phyloP scores from a whole-genome alignment of 2,797 vertebrate species.

The Hybognathus amarus region DNA sequence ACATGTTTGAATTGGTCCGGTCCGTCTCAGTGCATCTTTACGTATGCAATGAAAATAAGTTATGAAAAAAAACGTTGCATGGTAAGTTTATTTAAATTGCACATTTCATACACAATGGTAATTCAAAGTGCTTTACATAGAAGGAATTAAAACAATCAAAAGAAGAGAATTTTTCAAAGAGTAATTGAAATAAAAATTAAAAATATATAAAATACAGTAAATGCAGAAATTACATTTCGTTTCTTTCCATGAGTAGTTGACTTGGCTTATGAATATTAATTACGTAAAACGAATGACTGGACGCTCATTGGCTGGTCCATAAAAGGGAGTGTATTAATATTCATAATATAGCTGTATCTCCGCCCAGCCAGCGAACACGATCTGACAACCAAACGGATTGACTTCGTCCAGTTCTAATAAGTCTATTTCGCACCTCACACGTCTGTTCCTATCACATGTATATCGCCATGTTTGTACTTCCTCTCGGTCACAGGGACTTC shows the following conservation, averaged over 20 bases:
- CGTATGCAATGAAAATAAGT: neutral
- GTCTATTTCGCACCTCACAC: too few species aligned
- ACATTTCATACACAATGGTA: too few species aligned
- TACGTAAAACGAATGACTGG: neutral
- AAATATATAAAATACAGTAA: too few species aligned
- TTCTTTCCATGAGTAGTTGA: neutral
- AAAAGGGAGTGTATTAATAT: neutral
- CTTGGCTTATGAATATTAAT: slow-evolving; percentile 4
- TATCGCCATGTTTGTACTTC: neutral
- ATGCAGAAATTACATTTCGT: neutral
- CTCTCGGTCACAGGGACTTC: slow-evolving; percentile 36
- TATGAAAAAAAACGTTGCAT: neutral
- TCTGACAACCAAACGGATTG: slow-evolving; percentile 22
- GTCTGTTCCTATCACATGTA: neutral
- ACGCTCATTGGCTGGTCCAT: neutral
- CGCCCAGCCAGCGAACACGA: neutral
- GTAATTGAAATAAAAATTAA: too few species aligned
- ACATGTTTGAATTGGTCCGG: neutral
- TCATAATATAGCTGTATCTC: neutral
- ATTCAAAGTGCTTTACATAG: too few species aligned
- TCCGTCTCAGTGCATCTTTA: neutral
- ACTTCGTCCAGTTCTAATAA: neutral
- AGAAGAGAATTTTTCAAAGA: too few species aligned
- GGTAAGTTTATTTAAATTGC: too few species aligned
- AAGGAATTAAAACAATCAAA: too few species aligned